These are phyloP conservation scores for Akabosia matsudoensis DNA, from an alignment of 1,140 invertebrate species.

Conservation along the genomic window DNA sequence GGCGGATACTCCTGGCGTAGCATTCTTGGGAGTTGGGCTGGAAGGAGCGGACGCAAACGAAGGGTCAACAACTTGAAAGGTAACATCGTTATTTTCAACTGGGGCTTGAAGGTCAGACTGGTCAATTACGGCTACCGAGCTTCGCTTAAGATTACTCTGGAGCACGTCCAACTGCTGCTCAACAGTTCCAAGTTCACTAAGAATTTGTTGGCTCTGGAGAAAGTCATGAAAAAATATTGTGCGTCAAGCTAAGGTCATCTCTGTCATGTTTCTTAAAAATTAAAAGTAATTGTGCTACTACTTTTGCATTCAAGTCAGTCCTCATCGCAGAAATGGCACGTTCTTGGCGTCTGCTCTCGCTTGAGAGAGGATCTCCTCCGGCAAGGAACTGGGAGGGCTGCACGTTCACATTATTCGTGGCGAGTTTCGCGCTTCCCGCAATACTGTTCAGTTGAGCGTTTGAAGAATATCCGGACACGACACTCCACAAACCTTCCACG, in stretches of 20 bases:
- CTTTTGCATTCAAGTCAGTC: slow-evolving; percentile 62
- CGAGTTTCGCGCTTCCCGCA: slow-evolving; percentile 17
- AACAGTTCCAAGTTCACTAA: slow-evolving; percentile 78
- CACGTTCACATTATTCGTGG: slow-evolving; percentile 31
- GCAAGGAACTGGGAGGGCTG: slow-evolving; percentile 40
- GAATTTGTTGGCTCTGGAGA: slow-evolving; percentile 66
- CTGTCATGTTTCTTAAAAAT: too few relatives aligned
- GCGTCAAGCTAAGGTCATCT: too few relatives aligned
- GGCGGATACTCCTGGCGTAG: slow-evolving; percentile 54
- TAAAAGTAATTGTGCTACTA: too few relatives aligned
- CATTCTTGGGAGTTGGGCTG: slow-evolving; percentile 32
- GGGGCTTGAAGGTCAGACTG: slow-evolving; percentile 44
- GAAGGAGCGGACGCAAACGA: neutral
- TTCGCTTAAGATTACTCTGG: slow-evolving; percentile 39
- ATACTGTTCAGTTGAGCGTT: slow-evolving; percentile 23
- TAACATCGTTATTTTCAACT: slow-evolving; percentile 45
- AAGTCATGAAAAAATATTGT: too few relatives aligned
- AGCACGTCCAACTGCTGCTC: slow-evolving; percentile 66
- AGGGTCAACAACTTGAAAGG: slow-evolving; percentile 36
- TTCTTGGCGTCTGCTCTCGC: slow-evolving; percentile 79
- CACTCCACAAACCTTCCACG: slow-evolving; percentile 46
- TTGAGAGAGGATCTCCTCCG: slow-evolving; percentile 66
- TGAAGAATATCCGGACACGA: slow-evolving; percentile 22
- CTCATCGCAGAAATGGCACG: slow-evolving; percentile 81
- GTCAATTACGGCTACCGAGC: slow-evolving; percentile 47